Percentiles rank a stretch among this genome's conserved stretches.
These are phyloP conservation scores for Pica pica DNA, from an alignment of 2,113 vertebrate genomes.

Conservation along the genomic window DNA sequence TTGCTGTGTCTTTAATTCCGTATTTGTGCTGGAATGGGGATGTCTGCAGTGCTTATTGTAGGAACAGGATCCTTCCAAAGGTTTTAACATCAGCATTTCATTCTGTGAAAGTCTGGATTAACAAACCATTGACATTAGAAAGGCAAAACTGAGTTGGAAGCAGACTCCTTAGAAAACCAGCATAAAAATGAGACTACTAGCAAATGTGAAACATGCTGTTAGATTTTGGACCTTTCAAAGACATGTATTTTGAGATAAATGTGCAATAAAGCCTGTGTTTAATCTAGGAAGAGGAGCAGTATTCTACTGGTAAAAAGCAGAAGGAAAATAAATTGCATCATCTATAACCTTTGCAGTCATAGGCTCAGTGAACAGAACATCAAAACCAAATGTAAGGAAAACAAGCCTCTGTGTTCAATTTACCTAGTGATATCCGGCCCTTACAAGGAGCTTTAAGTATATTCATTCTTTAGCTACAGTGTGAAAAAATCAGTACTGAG, in stretches of 20 bases:
- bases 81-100: neutral
- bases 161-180: neutral
- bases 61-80: neutral
- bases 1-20: neutral
- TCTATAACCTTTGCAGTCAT: constrained; percentile 61
- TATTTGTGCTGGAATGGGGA: neutral
- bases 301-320: constrained; percentile 56
- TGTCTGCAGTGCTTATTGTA: neutral
- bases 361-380: constrained; percentile 62
- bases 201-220: constrained; percentile 19
- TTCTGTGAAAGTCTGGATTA: neutral
- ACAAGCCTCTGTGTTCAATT: constrained; percentile 62
- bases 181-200: neutral
- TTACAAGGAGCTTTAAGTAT: constrained; percentile 1
- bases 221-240: constrained; percentile 26
- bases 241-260: constrained; percentile 37
- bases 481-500: constrained; percentile 20
- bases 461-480: constrained; percentile 28
- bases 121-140: neutral
- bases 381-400: constrained; percentile 68
- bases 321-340: constrained; percentile 65
- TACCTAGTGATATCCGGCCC: constrained; percentile 52
- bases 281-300: constrained; percentile 46
- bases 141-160: neutral
- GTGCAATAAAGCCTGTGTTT: constrained; percentile 53